Base-by-base conservation (phyloP, 2,888 invertebrate genomes). In the Stomorhina lunata region DNA sequence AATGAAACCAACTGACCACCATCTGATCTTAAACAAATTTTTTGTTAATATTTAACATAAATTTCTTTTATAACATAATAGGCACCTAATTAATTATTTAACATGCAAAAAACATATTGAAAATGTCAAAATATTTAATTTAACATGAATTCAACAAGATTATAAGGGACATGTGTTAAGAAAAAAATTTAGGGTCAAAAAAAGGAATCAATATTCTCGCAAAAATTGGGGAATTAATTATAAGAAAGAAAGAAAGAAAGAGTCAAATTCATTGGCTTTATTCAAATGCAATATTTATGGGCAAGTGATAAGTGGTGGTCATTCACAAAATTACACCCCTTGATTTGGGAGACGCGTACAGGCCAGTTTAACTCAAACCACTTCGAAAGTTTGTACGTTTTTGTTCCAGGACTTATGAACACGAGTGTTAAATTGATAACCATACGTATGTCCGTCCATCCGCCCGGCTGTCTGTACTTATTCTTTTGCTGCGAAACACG, bases 301-400 rank as follows among this genome's bases (percentile, higher is more conserved):
- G 12, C 43, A 79, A 79, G 82, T 79, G 82, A 82, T 82, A 82
- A 82, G 66, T 79, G 66, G 40, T 66, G 79, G 82, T 68, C 79
- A 82, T 79, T 82, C 43, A 59, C 45, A 66, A 76, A 66, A 59
- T n/a, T 53, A 79, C 79, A 82, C 82, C 79, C 82, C 65, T 71
- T 79, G 66, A 61, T 29, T 73, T 57, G 29, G 66, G 63, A 57
- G 69, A 20, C n/a, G 45, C 7, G n/a, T 25, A n/a, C 25, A 37
- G 34, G 27, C 37, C 48, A 22, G 55, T 22, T 50, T 53, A 48
- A 10, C 15, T 29, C 34, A 20, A n/a, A n/a, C n/a, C n/a, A n/a
- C n/a, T n/a, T 37, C 10, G 9, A 53, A 50, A 53, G 25, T 25
- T n/a, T 20, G n/a, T 20, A 17, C 6, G 3, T 9, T 29, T 27